Conservation (phyloP, 2,113 vertebrate species). For the Scatophagus argus region DNA sequence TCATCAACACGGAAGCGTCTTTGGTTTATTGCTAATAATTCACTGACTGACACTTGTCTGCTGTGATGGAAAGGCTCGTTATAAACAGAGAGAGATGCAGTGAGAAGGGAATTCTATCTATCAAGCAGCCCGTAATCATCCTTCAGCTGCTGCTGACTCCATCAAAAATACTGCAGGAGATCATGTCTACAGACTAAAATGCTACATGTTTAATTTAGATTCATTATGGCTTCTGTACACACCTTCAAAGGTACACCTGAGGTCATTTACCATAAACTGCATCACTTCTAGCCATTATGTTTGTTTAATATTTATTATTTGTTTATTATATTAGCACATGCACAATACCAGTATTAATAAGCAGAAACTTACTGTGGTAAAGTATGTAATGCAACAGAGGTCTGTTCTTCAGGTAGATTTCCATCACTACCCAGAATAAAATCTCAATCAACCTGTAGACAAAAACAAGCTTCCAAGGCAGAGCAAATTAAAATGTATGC, state of each 20-base stretch:
- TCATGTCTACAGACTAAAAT: neutral
- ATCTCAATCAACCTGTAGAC: conserved; percentile 28
- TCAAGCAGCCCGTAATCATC: conserved; percentile 58
- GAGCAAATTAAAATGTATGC: conserved; percentile 43
- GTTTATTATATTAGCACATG: neutral
- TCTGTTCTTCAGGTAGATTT: neutral
- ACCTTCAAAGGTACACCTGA: neutral
- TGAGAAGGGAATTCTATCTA: conserved; percentile 31
- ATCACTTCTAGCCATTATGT: neutral
- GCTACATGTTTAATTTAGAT: conserved; percentile 12
- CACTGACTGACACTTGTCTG: conserved; percentile 51
- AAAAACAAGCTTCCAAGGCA: conserved; percentile 12
- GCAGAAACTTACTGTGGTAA: neutral
- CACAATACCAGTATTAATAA: neutral
- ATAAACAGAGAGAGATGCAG: conserved; percentile 39
- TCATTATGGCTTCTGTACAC: neutral
- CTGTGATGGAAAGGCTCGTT: conserved; percentile 66
- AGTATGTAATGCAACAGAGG: conserved; percentile 3
- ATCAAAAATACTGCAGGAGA: conserved; percentile 27
- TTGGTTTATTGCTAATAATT: conserved; percentile 54
- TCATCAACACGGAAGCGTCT: conserved; percentile 45
- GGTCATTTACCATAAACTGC: neutral
- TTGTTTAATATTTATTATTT: no score
- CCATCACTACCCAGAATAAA: neutral
- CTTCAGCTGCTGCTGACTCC: conserved; percentile 31